These are phyloP conservation scores for Alviniconcha strummeri DNA, from an alignment of 2,888 invertebrate genomes.

Conservation along the genomic window DNA sequence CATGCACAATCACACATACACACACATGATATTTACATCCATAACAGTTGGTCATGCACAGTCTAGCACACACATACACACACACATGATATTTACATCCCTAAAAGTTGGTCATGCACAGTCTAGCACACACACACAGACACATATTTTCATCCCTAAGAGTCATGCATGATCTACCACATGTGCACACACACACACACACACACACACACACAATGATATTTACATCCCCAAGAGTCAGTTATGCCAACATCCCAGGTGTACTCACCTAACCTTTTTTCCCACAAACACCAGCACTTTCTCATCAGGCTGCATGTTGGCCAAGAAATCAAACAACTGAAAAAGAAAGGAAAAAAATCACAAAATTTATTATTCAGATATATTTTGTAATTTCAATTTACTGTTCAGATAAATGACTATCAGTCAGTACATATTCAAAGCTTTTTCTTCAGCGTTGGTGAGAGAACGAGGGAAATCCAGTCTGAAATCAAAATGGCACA, in stretches of 20 bases:
- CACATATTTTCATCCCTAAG: background rate
- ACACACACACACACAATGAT: background rate
- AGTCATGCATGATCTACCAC: background rate
- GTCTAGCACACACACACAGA: background rate
- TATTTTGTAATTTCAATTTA: too few relatives aligned
- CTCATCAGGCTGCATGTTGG: slow-evolving; percentile 82
- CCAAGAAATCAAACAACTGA: slow-evolving; percentile 82
- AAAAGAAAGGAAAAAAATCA: slow-evolving; percentile 45
- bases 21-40: too few relatives aligned
- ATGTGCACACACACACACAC: background rate
- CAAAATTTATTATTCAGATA: background rate
- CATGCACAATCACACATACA: background rate
- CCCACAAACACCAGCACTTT: slow-evolving; percentile 94
- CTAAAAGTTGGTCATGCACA: background rate
- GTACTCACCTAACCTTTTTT: slow-evolving; percentile 81
- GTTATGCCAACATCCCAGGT: background rate
- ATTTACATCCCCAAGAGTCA: background rate
- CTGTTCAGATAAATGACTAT: background rate
- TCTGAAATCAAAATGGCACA: too few relatives aligned
- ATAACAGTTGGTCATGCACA: too few relatives aligned
- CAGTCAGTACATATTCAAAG: too few relatives aligned
- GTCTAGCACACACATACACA: background rate
- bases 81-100: background rate
- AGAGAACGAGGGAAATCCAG: too few relatives aligned
- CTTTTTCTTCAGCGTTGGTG: too few relatives aligned